Percentiles rank a stretch among this genome's conserved stretches.
phyloP scores from a whole-genome alignment of 1,140 invertebrate species.

The Fopius arisanus region DNA sequence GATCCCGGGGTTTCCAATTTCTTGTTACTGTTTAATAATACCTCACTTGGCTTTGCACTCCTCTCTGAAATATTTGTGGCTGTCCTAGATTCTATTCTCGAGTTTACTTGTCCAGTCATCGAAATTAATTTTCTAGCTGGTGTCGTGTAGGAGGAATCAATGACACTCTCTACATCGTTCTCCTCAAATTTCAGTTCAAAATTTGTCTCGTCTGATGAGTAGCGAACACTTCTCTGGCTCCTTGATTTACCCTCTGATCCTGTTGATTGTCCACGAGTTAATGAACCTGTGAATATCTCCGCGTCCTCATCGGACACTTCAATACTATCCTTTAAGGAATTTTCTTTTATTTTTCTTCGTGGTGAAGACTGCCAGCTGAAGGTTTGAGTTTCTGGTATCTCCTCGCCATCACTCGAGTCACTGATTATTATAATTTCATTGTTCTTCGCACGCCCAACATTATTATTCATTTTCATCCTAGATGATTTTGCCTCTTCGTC shows the following conservation, averaged over 20 bases:
- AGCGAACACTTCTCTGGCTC: not conserved
- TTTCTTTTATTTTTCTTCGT: not conserved
- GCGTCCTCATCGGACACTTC: not conserved
- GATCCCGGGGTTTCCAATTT: constrained; percentile 11
- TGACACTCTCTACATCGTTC: not conserved
- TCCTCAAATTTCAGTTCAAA: not conserved
- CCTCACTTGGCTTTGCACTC: not conserved
- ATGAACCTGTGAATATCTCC: not conserved
- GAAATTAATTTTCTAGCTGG: not conserved
- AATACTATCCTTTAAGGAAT: not conserved
- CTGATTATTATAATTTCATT: constrained; percentile 42
- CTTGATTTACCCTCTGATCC: not conserved
- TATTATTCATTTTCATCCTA: not conserved
- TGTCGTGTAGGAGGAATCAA: not conserved
- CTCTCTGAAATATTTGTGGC: not conserved
- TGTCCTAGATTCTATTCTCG: not conserved
- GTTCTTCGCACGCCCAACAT: constrained; percentile 1
- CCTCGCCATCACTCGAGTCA: constrained; percentile 44
- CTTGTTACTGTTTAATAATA: not conserved
- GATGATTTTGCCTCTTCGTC: constrained; percentile 4
- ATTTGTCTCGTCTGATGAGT: not conserved
- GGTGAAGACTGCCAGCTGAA: constrained; percentile 13
- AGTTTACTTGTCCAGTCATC: not conserved
- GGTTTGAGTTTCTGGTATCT: constrained; percentile 11
- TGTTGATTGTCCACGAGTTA: not conserved